These are phyloP conservation scores for Heliornis fulica DNA, from an alignment of 2,113 vertebrate species.

Conservation along the genomic window DNA sequence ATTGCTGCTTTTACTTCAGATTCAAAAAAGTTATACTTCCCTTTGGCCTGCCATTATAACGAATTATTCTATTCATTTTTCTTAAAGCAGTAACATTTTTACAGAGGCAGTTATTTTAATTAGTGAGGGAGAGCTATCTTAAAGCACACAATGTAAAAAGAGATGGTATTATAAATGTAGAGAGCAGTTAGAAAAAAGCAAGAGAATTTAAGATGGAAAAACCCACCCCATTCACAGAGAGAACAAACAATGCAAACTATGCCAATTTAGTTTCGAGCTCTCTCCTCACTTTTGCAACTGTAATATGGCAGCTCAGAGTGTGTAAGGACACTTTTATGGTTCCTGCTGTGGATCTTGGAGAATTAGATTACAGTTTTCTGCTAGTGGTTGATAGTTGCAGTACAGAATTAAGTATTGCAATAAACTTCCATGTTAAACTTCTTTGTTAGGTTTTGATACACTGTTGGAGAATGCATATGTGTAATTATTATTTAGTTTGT, in stretches of 20 bases:
- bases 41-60: background rate
- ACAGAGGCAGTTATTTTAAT: background rate
- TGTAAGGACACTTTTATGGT: background rate
- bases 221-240: background rate
- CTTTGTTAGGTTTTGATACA: background rate
- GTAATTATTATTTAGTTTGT: background rate
- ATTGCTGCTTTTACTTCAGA: background rate
- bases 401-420: background rate
- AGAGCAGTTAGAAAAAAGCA: background rate
- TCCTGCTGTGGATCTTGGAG: background rate
- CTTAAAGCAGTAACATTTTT: slow-evolving; percentile 25
- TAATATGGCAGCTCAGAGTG: background rate
- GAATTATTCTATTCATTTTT: background rate
- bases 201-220: background rate
- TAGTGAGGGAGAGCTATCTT: background rate
- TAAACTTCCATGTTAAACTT: background rate
- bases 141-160: background rate
- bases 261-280: background rate
- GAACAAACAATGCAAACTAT: background rate
- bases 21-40: background rate
- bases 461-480: background rate
- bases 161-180: background rate
- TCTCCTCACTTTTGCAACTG: background rate
- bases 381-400: background rate
- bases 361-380: background rate